Evolutionary conservation across 2,113 vertebrate genomes (phyloP).

Genomic region (Sula dactylatra): DNA sequence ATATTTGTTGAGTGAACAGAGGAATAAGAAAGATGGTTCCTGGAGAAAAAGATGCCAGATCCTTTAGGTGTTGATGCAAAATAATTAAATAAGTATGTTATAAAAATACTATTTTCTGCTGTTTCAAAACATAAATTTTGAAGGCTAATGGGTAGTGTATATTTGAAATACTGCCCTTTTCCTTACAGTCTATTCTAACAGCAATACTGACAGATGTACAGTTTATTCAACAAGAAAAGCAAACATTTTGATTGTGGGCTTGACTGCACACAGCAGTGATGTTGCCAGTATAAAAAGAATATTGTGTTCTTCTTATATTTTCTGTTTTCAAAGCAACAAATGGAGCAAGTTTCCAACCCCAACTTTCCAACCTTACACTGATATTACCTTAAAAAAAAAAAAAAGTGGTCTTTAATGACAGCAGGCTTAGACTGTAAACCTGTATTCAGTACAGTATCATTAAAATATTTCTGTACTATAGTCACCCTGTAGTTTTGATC

Average conservation of each 20-base stretch:
- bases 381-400: background rate
- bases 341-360: background rate
- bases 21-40: background rate
- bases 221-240: background rate
- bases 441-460: background rate
- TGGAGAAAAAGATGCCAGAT: background rate
- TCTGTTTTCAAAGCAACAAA: background rate
- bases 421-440: background rate
- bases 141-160: background rate
- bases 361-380: background rate
- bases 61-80: background rate
- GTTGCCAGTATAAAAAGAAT: background rate
- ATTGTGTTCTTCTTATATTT: background rate
- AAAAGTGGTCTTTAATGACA: background rate
- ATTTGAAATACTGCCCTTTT: background rate
- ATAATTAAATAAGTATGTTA: background rate
- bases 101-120: background rate
- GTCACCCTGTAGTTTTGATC: background rate
- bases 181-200: background rate
- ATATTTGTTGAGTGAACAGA: background rate
- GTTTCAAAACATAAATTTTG: background rate
- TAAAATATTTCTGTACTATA: background rate
- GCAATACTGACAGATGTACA: background rate
- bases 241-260: background rate
- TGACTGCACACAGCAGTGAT: background rate